These are phyloP conservation scores for Plebejus melissa DNA, from an alignment of 2,888 invertebrate species.

Conservation along the genomic window DNA sequence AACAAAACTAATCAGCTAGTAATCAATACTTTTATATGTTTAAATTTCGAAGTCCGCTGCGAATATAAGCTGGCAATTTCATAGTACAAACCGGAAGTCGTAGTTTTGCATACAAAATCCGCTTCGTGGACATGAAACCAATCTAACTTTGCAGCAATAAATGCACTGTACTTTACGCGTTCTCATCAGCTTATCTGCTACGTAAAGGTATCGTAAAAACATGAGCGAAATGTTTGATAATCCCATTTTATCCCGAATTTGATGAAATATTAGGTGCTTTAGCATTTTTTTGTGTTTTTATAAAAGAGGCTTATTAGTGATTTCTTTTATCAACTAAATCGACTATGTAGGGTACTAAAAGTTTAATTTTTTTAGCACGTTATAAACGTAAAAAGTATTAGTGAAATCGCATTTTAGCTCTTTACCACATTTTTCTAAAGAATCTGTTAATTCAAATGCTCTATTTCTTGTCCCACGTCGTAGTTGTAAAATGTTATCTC, in stretches of 20 bases:
- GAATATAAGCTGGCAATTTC: slow-evolving; percentile 41
- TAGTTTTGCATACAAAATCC: slow-evolving; percentile 41
- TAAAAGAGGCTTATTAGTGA: background rate
- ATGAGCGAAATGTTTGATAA: background rate
- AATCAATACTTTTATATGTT: slow-evolving; percentile 6
- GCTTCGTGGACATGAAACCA: slow-evolving; percentile 36
- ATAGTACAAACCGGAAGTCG: slow-evolving; percentile 36
- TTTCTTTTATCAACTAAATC: no score
- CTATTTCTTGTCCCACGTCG: background rate
- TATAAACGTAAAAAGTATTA: background rate
- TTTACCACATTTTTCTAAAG: background rate
- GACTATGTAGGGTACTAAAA: no score
- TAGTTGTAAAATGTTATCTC: slow-evolving; percentile 5
- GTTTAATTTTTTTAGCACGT: no score
- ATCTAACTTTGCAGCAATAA: slow-evolving; percentile 42
- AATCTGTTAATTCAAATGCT: background rate
- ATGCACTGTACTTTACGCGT: slow-evolving; percentile 31
- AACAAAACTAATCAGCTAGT: background rate
- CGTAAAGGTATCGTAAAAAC: slow-evolving; percentile 5
- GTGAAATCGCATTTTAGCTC: background rate
- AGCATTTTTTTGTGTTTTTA: background rate
- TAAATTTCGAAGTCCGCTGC: slow-evolving; percentile 29
- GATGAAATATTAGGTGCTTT: background rate
- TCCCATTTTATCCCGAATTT: background rate
- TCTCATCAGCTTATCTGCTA: slow-evolving; percentile 23